Percentiles rank a stretch among this genome's conserved stretches.
These are phyloP conservation scores for Meliscaeva auricollis DNA, from an alignment of 2,888 invertebrate genomes.

Conservation along the genomic window DNA sequence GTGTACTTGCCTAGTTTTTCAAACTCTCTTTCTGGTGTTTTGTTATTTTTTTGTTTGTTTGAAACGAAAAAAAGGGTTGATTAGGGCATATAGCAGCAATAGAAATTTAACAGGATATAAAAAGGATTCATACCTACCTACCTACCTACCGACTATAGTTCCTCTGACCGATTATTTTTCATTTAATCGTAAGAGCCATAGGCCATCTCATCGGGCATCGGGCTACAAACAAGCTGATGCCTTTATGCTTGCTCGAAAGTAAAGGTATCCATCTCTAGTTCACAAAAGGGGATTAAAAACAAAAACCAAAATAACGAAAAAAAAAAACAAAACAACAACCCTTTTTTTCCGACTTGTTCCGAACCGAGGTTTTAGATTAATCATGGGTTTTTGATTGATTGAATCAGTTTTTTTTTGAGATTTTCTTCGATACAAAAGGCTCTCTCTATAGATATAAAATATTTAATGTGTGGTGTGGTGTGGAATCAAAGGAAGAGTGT, in stretches of 20 bases:
- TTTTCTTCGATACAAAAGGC: conserved; percentile 49
- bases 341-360: conserved; percentile 46
- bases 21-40: conserved; percentile 44
- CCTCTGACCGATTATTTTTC: conserved; percentile 73
- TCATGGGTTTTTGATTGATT: conserved; percentile 76
- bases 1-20: conserved; percentile 62
- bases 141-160: conserved; percentile 40
- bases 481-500: background rate
- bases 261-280: conserved; percentile 37
- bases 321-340: conserved; percentile 59
- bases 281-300: conserved; percentile 23
- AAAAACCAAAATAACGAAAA: conserved; percentile 13
- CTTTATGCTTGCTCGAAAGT: conserved; percentile 15
- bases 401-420: conserved; percentile 74
- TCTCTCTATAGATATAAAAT: conserved; percentile 5
- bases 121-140: conserved; percentile 17
- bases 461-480: conserved; percentile 24
- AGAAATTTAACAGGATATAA: conserved; percentile 46
- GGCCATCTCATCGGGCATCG: conserved; percentile 31
- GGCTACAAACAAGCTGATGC: conserved; percentile 39
- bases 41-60: background rate
- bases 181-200: conserved; percentile 61
- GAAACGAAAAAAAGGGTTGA: conserved; percentile 62
- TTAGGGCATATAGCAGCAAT: conserved; percentile 62
- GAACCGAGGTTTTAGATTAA: conserved; percentile 73